phyloP scores from a whole-genome alignment of 64 coral and sea anemone genomes.

The Orbicella faveolata region DNA sequence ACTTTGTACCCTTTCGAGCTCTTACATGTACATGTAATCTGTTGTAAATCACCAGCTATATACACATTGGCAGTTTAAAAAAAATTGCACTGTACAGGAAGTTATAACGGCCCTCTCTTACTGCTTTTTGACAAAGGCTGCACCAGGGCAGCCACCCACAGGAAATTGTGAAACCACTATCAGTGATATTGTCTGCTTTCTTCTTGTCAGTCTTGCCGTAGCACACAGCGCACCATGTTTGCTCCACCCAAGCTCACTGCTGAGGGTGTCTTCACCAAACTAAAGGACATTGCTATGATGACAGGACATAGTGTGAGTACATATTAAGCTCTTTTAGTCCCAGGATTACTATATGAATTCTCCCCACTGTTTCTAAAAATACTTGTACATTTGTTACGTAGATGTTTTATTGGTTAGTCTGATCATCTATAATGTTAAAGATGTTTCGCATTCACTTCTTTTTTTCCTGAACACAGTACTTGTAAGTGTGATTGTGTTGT shows the following conservation, averaged over 20 bases:
- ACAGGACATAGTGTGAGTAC: slow-evolving; percentile 93
- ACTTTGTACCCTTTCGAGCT: no score
- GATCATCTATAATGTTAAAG: background rate
- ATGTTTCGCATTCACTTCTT: background rate
- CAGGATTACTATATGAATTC: background rate
- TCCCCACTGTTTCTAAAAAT: background rate
- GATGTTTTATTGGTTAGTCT: background rate
- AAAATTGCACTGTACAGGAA: no score
- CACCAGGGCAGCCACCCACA: no score
- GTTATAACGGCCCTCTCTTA: no score
- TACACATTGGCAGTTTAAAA: no score
- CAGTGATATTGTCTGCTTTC: background rate
- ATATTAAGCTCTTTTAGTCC: background rate
- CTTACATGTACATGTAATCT: no score
- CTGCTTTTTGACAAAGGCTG: no score
- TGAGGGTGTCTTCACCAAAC: slow-evolving; percentile 78
- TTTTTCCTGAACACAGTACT: no score
- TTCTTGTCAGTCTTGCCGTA: slow-evolving; percentile 73
- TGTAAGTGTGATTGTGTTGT: no score
- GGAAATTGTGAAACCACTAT: background rate
- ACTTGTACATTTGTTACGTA: no score
- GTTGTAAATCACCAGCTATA: no score
- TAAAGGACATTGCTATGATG: slow-evolving; percentile 93
- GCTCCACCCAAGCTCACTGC: slow-evolving; percentile 91
- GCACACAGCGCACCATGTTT: slow-evolving; percentile 96